Conservation (phyloP, 2,888 invertebrate species). For the Agrotis clavis region DNA sequence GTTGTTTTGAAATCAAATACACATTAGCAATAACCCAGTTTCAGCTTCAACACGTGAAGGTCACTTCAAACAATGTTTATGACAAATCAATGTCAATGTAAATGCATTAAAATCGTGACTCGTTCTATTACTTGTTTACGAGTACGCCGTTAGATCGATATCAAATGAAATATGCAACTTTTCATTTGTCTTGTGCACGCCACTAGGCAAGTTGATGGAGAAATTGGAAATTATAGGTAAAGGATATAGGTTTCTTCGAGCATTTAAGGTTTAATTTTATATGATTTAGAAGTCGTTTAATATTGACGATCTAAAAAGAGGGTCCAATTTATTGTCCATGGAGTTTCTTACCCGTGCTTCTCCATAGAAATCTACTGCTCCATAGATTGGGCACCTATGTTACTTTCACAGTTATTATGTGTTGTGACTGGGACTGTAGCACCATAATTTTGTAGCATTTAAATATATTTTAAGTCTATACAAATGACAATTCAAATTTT, state of each 20-base stretch:
- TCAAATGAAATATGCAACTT: constrained; percentile 41
- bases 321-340: too few species aligned
- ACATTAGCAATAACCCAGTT: constrained; percentile 49
- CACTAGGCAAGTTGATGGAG: not conserved
- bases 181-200: constrained; percentile 36
- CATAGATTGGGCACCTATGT: too few species aligned
- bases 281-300: not conserved
- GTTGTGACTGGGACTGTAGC: too few species aligned
- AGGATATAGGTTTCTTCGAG: not conserved
- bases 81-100: constrained; percentile 45
- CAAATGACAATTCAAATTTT: too few species aligned
- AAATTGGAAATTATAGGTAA: not conserved
- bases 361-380: too few species aligned
- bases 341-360: too few species aligned
- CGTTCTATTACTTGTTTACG: constrained; percentile 19
- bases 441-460: too few species aligned
- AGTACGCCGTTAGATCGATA: constrained; percentile 42
- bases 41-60: constrained; percentile 33
- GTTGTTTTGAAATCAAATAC: constrained; percentile 46
- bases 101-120: constrained; percentile 32
- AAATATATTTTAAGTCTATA: too few species aligned
- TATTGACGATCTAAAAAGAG: too few species aligned
- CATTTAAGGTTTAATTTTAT: not conserved
- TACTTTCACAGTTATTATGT: too few species aligned
- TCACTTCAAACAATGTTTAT: constrained; percentile 17